Evolutionary conservation across 2,113 vertebrate genomes (phyloP).

Genomic region (Halcyon senegalensis): DNA sequence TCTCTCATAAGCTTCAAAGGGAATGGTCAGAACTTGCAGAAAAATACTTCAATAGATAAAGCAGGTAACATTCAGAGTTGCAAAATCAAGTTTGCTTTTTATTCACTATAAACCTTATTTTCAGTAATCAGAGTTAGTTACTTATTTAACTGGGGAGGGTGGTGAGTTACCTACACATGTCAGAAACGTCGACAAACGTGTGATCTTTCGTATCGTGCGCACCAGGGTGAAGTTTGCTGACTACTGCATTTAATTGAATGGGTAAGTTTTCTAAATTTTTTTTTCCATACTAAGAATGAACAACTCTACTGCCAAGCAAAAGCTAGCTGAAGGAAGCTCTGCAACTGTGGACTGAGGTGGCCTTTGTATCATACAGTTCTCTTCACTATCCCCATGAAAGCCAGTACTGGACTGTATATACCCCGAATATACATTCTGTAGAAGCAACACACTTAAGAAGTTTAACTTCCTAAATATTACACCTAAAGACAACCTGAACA

Average conservation of each 20-base stretch:
- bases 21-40: neutral
- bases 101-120: neutral
- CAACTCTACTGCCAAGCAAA: neutral
- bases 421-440: neutral
- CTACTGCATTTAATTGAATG: neutral
- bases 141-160: neutral
- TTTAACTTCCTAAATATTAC: neutral
- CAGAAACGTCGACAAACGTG: rapidly evolving
- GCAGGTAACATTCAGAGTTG: neutral
- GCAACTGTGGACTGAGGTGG: neutral
- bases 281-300: neutral
- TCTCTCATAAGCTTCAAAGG: constrained; percentile 45
- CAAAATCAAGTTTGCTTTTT: neutral
- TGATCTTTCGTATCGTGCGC: neutral
- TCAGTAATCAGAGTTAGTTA: neutral
- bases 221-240: neutral
- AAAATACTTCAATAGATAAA: neutral
- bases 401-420: neutral
- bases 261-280: neutral
- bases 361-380: neutral
- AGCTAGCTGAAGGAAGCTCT: neutral
- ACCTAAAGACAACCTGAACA: neutral
- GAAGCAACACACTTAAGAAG: neutral
- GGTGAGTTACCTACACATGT: neutral
- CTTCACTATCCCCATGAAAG: neutral